These are phyloP conservation scores for Cydia splendana DNA, from an alignment of 1,140 invertebrate genomes.

Conservation along the genomic window DNA sequence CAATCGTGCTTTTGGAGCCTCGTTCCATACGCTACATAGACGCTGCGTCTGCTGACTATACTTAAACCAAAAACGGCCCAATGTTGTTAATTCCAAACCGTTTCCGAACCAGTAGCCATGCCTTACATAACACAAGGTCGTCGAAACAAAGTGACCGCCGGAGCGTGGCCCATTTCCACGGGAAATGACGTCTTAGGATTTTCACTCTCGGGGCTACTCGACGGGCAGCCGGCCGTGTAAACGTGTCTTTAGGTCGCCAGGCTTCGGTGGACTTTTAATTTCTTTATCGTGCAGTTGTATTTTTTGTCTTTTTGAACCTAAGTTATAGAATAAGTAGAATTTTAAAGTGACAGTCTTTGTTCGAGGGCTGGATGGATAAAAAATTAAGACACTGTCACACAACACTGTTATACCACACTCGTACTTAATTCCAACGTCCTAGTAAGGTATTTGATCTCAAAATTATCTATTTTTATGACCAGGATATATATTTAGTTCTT, in stretches of 20 bases:
- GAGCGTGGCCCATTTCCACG: constrained; percentile 60
- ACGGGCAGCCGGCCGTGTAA: constrained; percentile 62
- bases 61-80: background rate
- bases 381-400: too few relatives aligned
- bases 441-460: background rate
- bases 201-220: constrained; percentile 66
- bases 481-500: background rate
- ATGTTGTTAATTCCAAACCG: constrained; percentile 11
- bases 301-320: background rate
- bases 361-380: too few relatives aligned
- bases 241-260: constrained; percentile 51
- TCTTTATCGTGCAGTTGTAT: constrained; percentile 17
- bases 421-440: too few relatives aligned
- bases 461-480: background rate
- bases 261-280: background rate
- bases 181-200: constrained; percentile 63
- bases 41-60: background rate
- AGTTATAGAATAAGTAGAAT: too few relatives aligned
- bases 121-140: constrained; percentile 58
- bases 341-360: background rate
- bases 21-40: too few relatives aligned
- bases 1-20: too few relatives aligned
- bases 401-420: too few relatives aligned
- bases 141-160: constrained; percentile 67
- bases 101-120: background rate